Conservation (phyloP, 2,113 vertebrate genomes). For the Oreochromis niloticus region DNA sequence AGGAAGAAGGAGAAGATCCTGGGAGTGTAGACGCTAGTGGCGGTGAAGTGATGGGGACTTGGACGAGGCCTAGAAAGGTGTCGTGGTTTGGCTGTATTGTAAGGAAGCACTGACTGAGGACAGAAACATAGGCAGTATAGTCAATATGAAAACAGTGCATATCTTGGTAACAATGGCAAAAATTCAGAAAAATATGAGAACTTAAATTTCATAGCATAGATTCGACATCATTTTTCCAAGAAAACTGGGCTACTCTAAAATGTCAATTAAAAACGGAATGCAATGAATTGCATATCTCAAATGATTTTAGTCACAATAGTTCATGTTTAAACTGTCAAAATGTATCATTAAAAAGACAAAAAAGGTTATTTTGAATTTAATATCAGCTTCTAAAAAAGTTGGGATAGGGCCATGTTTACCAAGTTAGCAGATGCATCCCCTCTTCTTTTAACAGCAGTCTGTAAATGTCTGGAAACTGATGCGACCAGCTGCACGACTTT, state of each 20-base stretch:
- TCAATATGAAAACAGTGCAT: not conserved
- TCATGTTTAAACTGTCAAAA: not conserved
- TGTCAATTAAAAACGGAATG: rapidly evolving
- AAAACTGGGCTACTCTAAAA: not conserved
- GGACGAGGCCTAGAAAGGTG: not conserved
- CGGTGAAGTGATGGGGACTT: not conserved
- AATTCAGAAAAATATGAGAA: not conserved
- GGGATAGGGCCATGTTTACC: not conserved
- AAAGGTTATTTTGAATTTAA: rapidly evolving
- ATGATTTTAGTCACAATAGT: not conserved
- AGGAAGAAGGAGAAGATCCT: not conserved
- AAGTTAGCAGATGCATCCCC: not conserved
- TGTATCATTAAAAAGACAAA: not conserved
- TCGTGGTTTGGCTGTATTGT: not conserved
- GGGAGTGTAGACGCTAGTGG: not conserved
- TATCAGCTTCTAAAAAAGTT: not conserved
- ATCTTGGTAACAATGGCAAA: not conserved
- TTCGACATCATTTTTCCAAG: rapidly evolving
- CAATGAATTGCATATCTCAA: not conserved
- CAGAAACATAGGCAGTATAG: no score
- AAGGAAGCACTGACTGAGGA: not conserved
- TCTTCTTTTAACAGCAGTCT: not conserved
- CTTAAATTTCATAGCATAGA: not conserved
- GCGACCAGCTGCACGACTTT: not conserved
- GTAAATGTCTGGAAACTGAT: not conserved